phyloP scores from a whole-genome alignment of 1,140 invertebrate genomes.

The Akabosia matsudoensis region DNA sequence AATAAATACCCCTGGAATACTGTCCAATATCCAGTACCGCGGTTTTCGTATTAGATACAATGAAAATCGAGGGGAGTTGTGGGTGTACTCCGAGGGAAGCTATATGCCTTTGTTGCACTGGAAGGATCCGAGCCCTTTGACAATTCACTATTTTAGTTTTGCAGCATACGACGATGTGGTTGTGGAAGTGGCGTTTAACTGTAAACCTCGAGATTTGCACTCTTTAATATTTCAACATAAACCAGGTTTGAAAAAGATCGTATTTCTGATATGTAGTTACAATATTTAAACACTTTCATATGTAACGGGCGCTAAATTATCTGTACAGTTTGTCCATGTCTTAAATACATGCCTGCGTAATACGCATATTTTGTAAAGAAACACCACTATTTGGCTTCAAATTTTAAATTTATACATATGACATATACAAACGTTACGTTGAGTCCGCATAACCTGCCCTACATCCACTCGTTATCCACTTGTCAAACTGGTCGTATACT shows the following conservation, averaged over 20 bases:
- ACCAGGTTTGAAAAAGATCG: background rate
- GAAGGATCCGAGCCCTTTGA: conserved; percentile 32
- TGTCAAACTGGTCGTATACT: conserved; percentile 42
- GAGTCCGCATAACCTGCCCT: conserved; percentile 23
- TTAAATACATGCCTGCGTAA: background rate
- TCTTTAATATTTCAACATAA: conserved; percentile 12
- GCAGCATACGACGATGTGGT: conserved; percentile 26
- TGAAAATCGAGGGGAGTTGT: conserved; percentile 11
- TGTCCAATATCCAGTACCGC: conserved; percentile 27
- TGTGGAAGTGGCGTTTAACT: conserved; percentile 39
- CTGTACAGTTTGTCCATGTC: background rate
- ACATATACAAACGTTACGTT: background rate
- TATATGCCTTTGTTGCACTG: conserved; percentile 32
- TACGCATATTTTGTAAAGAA: too few relatives aligned
- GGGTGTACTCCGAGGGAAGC: conserved; percentile 33
- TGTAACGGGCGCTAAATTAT: background rate
- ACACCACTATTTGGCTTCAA: too few relatives aligned
- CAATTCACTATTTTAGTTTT: conserved; percentile 34
- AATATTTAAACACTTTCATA: too few relatives aligned
- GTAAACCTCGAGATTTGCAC: conserved; percentile 28
- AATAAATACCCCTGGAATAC: conserved; percentile 35
- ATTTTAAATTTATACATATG: too few relatives aligned
- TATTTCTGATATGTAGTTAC: too few relatives aligned
- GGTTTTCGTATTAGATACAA: conserved; percentile 41
- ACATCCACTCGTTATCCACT: conserved; percentile 36